Evolutionary conservation across 1,140 invertebrate species (phyloP).

Genomic region (Drosophila bipectinata): DNA sequence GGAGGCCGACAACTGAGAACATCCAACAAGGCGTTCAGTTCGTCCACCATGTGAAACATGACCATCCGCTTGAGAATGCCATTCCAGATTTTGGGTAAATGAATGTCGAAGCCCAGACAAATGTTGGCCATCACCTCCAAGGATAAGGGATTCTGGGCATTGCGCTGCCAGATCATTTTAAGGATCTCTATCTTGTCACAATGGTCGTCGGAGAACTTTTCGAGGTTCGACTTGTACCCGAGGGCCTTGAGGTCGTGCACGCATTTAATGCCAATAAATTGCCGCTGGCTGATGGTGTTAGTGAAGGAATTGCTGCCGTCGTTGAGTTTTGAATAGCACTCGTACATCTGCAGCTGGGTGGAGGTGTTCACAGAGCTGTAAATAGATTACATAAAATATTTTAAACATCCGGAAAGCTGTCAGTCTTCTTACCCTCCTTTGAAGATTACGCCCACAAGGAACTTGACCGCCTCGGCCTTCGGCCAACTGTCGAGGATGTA

Average conservation of each 20-base stretch:
- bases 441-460: slow-evolving; percentile 66
- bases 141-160: slow-evolving; percentile 74
- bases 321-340: slow-evolving; percentile 79
- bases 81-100: slow-evolving; percentile 81
- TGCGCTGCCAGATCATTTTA: slow-evolving; percentile 80
- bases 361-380: slow-evolving; percentile 70
- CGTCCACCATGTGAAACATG: slow-evolving; percentile 71
- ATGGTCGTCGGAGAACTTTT: slow-evolving; percentile 69
- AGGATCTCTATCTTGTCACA: slow-evolving; percentile 79
- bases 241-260: slow-evolving; percentile 77
- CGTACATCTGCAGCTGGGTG: slow-evolving; percentile 79
- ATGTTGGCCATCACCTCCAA: slow-evolving; percentile 80
- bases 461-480: slow-evolving; percentile 63
- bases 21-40: slow-evolving; percentile 74
- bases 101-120: slow-evolving; percentile 79
- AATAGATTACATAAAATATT: background rate
- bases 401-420: background rate
- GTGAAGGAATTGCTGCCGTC: slow-evolving; percentile 72
- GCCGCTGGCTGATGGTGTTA: slow-evolving; percentile 67
- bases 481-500: slow-evolving; percentile 78
- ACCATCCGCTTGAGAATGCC: slow-evolving; percentile 83
- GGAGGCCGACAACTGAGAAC: slow-evolving; percentile 69
- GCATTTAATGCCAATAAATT: slow-evolving; percentile 81
- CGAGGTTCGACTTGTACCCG: slow-evolving; percentile 77
- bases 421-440: slow-evolving; percentile 68